Percentiles rank a stretch among this genome's conserved stretches.
phyloP scores from a whole-genome alignment of 2,113 vertebrate genomes.

The Scytalopus superciliaris region DNA sequence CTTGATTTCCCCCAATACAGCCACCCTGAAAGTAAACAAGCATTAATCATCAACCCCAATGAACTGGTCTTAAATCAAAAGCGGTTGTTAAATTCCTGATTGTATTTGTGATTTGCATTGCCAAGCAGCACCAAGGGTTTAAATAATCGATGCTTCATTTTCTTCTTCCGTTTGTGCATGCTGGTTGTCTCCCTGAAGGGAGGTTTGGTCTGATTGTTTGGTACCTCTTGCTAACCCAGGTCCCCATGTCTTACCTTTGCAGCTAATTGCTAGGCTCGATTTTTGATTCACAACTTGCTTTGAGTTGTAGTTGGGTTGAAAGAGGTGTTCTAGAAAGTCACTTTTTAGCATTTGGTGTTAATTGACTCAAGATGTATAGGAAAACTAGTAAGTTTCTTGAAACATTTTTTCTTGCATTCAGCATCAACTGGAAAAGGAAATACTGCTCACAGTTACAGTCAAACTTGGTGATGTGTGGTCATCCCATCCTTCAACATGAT shows the following conservation, averaged over 20 bases:
- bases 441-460: background rate
- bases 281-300: background rate
- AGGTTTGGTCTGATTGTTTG: background rate
- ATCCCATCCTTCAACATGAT: background rate
- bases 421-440: background rate
- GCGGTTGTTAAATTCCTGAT: background rate
- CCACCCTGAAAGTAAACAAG: background rate
- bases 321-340: background rate
- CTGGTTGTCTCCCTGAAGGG: background rate
- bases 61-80: background rate
- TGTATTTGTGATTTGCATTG: conserved; percentile 25
- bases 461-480: background rate
- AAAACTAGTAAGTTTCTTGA: background rate
- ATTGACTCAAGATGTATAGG: background rate
- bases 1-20: background rate
- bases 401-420: background rate
- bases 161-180: background rate
- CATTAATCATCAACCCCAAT: conserved; percentile 16
- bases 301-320: background rate
- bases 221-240: background rate
- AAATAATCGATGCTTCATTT: background rate
- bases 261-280: background rate
- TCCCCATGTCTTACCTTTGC: background rate
- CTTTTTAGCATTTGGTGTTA: background rate
- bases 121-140: background rate